Conservation (phyloP, 2,888 invertebrate species). For the Dynastes maya region DNA sequence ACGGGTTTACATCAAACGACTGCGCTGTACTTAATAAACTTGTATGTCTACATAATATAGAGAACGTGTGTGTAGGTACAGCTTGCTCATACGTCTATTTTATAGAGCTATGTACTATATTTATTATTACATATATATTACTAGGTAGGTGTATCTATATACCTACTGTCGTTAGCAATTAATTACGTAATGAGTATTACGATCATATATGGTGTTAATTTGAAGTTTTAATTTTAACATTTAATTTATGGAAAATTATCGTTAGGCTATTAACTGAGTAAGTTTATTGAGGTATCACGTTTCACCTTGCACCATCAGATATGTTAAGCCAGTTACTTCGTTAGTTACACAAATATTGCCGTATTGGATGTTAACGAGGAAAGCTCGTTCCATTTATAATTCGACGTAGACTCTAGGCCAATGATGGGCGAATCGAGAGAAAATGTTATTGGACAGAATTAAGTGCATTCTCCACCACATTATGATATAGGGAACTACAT, state of each 20-base stretch:
- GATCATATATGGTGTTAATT: constrained; percentile 47
- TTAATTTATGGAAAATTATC: constrained; percentile 34
- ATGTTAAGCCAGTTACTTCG: constrained; percentile 25
- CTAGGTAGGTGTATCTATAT: background rate
- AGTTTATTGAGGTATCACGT: constrained; percentile 19
- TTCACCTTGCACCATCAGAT: constrained; percentile 24
- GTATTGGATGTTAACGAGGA: constrained; percentile 10
- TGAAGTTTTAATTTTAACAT: constrained; percentile 33
- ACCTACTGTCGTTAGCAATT: constrained; percentile 28
- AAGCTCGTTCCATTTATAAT: background rate
- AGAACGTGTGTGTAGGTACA: constrained; percentile 3
- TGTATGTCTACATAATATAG: constrained; percentile 7
- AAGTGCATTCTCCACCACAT: too few species aligned
- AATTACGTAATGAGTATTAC: constrained; percentile 45
- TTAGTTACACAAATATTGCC: constrained; percentile 6
- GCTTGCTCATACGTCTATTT: background rate
- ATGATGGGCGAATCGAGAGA: too few species aligned
- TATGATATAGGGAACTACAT: too few species aligned
- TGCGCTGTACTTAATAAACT: constrained; percentile 5
- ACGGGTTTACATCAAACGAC: constrained; percentile 19
- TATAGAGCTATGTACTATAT: background rate
- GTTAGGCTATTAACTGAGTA: constrained; percentile 12
- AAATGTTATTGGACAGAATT: too few species aligned
- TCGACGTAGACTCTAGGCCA: too few species aligned
- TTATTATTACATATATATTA: constrained; percentile 8